A percentile compares a stretch with the other conserved stretches of the same genome.
These are phyloP conservation scores for Heliornis fulica DNA, from an alignment of 2,113 vertebrate species.

Conservation along the genomic window DNA sequence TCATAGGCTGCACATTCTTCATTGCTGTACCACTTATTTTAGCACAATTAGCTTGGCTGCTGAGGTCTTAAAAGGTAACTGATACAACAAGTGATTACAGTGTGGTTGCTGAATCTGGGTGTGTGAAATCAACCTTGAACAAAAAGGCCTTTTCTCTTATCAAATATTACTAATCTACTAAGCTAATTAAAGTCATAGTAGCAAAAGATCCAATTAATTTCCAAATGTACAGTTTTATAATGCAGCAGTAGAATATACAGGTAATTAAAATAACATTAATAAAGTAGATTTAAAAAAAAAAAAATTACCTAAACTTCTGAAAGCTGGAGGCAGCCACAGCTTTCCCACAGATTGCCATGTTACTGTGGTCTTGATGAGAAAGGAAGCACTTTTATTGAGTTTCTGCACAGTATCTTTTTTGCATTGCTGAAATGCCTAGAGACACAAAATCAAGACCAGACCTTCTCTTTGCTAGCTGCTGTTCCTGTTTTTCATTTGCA, in stretches of 20 bases:
- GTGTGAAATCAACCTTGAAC: neutral
- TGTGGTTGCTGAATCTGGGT: neutral
- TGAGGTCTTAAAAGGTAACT: constrained; percentile 3
- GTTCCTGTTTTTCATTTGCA: neutral
- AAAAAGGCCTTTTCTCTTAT: neutral
- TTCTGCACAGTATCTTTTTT: neutral
- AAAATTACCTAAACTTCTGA: neutral
- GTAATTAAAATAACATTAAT: neutral
- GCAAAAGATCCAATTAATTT: neutral
- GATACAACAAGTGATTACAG: neutral
- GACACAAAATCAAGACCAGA: neutral
- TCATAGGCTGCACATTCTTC: neutral
- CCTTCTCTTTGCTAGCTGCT: neutral
- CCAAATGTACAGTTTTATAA: neutral
- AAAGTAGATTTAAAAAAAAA: neutral
- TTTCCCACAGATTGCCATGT: neutral
- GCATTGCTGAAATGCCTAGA: neutral
- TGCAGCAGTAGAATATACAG: neutral
- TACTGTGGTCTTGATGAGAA: neutral
- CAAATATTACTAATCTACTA: neutral
- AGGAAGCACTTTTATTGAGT: neutral
- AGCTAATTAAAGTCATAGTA: neutral
- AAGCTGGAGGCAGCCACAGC: neutral
- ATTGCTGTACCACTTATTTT: neutral
- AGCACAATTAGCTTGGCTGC: neutral